Conservation (phyloP, 2,113 vertebrate species). For the Caranx melampygus region DNA sequence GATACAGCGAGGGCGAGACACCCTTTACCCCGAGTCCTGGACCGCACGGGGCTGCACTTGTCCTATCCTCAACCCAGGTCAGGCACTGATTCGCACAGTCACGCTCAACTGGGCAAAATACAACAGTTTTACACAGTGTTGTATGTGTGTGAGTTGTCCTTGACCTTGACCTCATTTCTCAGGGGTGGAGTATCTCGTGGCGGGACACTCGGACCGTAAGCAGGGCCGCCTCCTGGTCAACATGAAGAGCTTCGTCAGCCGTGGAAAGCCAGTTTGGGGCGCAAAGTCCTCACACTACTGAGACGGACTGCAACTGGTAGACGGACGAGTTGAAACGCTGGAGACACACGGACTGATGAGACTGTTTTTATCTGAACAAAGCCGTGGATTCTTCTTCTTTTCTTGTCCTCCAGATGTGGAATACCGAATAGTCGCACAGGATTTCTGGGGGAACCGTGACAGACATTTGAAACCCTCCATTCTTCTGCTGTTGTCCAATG, state of each 20-base stretch:
- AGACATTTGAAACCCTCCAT: constrained; percentile 5
- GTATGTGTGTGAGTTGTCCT: neutral
- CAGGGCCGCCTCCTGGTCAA: constrained; percentile 92
- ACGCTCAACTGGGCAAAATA: neutral
- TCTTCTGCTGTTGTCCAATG: constrained; percentile 48
- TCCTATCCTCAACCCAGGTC: constrained; percentile 96
- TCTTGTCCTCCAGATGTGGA: constrained; percentile 46
- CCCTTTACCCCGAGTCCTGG: constrained; percentile 97
- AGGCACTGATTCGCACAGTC: constrained; percentile 37
- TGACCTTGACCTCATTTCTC: constrained; percentile 28
- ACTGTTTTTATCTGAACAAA: constrained; percentile 17
- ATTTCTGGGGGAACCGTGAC: neutral
- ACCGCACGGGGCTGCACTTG: constrained; percentile 96
- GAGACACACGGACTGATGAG: constrained; percentile 26
- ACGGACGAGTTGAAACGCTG: neutral
- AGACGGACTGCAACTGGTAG: constrained; percentile 90
- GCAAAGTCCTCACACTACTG: constrained; percentile 91
- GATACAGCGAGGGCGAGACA: constrained; percentile 87
- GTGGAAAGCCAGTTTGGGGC: constrained; percentile 92
- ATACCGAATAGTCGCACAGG: constrained; percentile 18
- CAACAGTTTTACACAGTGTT: too few species aligned
- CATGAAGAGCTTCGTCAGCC: constrained; percentile 97
- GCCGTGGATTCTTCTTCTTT: constrained; percentile 16
- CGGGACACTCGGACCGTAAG: constrained; percentile 91
- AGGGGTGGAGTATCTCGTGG: constrained; percentile 95